Evolutionary conservation across 2,797 vertebrate genomes (phyloP), one percentile per base, ranked within the genome.

Genomic region (Halcyon chelicuti): DNA sequence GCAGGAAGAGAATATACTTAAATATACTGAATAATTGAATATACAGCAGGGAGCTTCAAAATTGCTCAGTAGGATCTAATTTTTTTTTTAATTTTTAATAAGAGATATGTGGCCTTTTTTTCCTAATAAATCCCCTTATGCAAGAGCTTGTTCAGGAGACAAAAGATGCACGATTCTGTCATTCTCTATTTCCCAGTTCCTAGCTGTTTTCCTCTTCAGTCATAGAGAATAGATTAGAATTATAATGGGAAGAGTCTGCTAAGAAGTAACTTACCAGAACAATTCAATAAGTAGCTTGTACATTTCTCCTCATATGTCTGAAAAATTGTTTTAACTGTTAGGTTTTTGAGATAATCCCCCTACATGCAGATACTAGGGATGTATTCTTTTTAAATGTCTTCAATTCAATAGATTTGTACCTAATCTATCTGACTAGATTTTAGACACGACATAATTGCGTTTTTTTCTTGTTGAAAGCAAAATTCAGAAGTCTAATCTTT

Each of bases 261-360:
- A 51, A 74, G 91, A 94, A 90, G 39, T 70, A 74, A 49, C 26
- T 57, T 88, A 78, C 4, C 11, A 78, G 22, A 74, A 35, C 8
- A 14, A 13, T 61, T 70, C 91, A 74, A 91, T 47, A 85, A 14
- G 65, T 88, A 93, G 17, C 8, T 16, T 95, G 26, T 40, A 31
- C 47, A 55, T 91, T 90, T 90, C 44, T 74, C 57, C 39, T 71
- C 86, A 60, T 82, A 77, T 37, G 77, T 85, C 67, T 90, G 46
- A 58, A 81, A 78, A 60, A 75, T 44, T 80, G n/a, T 70, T 74
- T 80, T 83, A 82, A 91, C 60, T 77, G n/a, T 42, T 13, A 13
- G 47, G 40, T 68, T 65, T 93, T 90, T 77, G 78, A 96, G 80
- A 95, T 23, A 92, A 46, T 76, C 44, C 46, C 74, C 54, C 78